Conservation (phyloP, 2,797 vertebrate species). For the Phalanger gymnotis region DNA sequence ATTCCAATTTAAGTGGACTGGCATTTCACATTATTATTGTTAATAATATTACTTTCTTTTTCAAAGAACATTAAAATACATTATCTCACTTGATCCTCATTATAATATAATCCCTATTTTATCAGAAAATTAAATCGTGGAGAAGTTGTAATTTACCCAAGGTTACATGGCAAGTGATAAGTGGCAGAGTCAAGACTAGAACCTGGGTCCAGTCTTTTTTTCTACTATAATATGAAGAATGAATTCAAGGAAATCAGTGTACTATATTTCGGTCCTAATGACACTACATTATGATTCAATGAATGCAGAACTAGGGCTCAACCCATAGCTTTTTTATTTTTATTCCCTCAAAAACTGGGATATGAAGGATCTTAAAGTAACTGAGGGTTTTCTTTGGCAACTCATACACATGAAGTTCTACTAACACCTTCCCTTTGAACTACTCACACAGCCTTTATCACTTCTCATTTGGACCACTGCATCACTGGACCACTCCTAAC, state of each 20-base stretch:
- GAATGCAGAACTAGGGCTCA: constrained; percentile 31
- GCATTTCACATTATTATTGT: constrained; percentile 40
- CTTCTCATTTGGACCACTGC: too few relatives aligned
- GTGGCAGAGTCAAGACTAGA: not conserved
- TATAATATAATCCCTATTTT: constrained; percentile 9
- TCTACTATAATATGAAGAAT: constrained; percentile 6
- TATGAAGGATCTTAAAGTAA: constrained; percentile 25
- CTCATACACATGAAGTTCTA: constrained; percentile 29
- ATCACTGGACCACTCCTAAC: too few relatives aligned
- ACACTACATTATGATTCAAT: not conserved
- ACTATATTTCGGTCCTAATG: not conserved
- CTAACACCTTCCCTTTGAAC: too few relatives aligned
- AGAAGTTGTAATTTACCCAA: not conserved
- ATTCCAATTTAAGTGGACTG: constrained; percentile 30
- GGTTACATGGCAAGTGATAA: not conserved
- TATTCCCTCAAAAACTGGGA: constrained; percentile 29
- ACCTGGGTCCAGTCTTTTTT: not conserved
- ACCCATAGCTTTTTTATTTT: not conserved
- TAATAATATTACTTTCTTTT: constrained; percentile 21
- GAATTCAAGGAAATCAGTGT: constrained; percentile 34
- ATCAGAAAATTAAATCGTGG: not conserved
- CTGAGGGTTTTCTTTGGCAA: constrained; percentile 9
- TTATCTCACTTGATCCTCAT: constrained; percentile 38
- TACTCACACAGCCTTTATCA: too few relatives aligned
- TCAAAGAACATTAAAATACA: constrained; percentile 23